Base-by-base conservation (phyloP, 2,888 invertebrate species). In the Ephialtes manifestator region DNA sequence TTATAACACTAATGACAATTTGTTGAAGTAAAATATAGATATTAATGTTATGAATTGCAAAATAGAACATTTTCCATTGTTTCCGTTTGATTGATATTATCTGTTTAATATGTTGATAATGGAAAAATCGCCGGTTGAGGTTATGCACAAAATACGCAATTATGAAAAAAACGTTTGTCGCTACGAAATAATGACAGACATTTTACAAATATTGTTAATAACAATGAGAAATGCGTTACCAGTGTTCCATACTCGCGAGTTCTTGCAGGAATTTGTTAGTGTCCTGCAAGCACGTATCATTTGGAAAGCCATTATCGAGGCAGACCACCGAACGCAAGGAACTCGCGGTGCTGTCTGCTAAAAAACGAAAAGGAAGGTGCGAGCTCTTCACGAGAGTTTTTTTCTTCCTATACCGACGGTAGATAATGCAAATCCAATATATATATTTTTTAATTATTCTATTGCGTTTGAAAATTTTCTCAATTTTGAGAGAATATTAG, bases 301-400 rank as follows among this genome's bases (percentile, higher is more conserved):
- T 48, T 87, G 86, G 74, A 74, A 87, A 28, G 92, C 89, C 93
- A 93, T 93, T 86, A 78, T 87, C 80, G 24, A 78, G 55, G 24
- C 63, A 28, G 46, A 74, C 46, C 60, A 55, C 58, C 70, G 70
- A 51, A 18, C 8, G 48, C 51, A 39, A 72, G 28, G 24, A 43
- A 39, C 20, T 72, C n/a, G 46, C 46, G 58, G 51, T 74, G 71
- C 35, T 31, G 53, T 20, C 18, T 39, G 28, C 39, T 39, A 18
- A 28, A 51, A 5, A 53, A 4, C 20, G 20, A 28, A n/a, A 24
- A 55, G 35, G 7, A 31, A 10, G 63, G n/a, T 18, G n/a, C n/a
- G 35, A 60, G 3, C 31, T n/a, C 24, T 24, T 20, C n/a, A n/a
- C n/a, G n/a, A n/a, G n/a, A n/a, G n/a, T 24, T 24, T 2, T 24